Evolutionary conservation across 2,888 invertebrate genomes (phyloP), one percentile per base, ranked within the genome.

Genomic region (Chrysolina oricalcia): DNA sequence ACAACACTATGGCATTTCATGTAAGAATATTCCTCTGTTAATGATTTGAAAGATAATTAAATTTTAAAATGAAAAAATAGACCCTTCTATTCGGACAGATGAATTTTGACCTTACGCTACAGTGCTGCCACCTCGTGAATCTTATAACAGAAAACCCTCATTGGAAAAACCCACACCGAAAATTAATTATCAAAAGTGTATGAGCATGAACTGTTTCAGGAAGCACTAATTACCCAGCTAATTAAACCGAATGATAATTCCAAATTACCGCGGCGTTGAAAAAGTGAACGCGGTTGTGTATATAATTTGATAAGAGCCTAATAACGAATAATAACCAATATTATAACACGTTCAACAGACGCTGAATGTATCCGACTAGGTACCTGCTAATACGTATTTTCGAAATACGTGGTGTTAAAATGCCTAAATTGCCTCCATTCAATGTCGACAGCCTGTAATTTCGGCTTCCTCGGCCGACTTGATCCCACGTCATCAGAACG

Each of bases 341-440:
- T 78, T 78, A 75, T 62, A 72, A 78, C 59, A 68, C 74, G 53
- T 72, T 73, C 79, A 78, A 76, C 82, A 82, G 78, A 77, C 81
- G 81, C 77, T 79, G 80, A 74, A 81, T 78, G 83, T 83, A 79
- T 84, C 81, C 80, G 73, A 69, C 23, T 53, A 68, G 71, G 77
- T 81, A 81, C 82, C 84, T 84, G 83, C 81, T 85, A 85, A 86
- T 84, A 82, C 78, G 80, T 79, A 83, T 85, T 85, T 84, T 80
- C 79, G 87, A 86, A 83, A 84, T 83, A 82, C 82, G 82, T 82
- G 83, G 87, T 86, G 87, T 87, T 88, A 88, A 88, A 88, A 87
- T 86, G 83, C 83, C 86, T 82, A 88, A 88, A 88, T 88, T 88
- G 86, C 87, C 86, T 84, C 83, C 84, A 86, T 87, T 88, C 85